Base-by-base conservation (phyloP, 1,140 invertebrate genomes). In the Pseudomyrmex cubaensis region DNA sequence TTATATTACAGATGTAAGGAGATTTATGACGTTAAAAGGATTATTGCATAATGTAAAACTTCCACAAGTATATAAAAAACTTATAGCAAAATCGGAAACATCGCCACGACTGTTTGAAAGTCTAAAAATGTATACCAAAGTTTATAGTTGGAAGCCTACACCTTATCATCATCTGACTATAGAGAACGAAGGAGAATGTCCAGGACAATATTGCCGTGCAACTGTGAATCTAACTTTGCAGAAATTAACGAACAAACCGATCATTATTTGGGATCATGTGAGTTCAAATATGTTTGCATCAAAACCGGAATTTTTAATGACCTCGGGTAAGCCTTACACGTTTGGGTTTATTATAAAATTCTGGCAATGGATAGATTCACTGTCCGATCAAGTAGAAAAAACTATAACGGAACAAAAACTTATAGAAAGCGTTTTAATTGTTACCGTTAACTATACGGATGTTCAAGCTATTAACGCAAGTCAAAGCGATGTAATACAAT, bases 341-440 rank as follows among this genome's bases (percentile, higher is more conserved):
- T 94, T 95, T 44, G 97, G 97, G 0, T 97, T 97, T 93, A 96
- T 97, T 25, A 93, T 98, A 61, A 97, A 98, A 94, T 96, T 97
- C 91, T 97, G 97, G 97, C 95, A 97, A 87, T 97, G 96, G 96
- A 95, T 95, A 46, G 90, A 89, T 52, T 57, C 46, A 0, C 22
- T 48, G 9, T 54, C 69, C 15, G 66, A 78, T 17, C 63, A 25
- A 20, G 74, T 82, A 22, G 83, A 85, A 12, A 85, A 85, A 73
- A 80, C 74, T n/a, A 82, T 95, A 61, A 92, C 93, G 0, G 94
- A 95, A 90, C 94, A 94, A 72, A 92, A 63, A 69, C 94, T 97
- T 17, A 96, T 95, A 0, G 97, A 97, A 91, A 95, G 95, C 54
- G 96, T 97, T n/a, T 95, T 97, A 1, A 93, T 97, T n/a, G 95